Conservation (phyloP, 1,140 invertebrate species). For the Trinorchestia longiramus region DNA sequence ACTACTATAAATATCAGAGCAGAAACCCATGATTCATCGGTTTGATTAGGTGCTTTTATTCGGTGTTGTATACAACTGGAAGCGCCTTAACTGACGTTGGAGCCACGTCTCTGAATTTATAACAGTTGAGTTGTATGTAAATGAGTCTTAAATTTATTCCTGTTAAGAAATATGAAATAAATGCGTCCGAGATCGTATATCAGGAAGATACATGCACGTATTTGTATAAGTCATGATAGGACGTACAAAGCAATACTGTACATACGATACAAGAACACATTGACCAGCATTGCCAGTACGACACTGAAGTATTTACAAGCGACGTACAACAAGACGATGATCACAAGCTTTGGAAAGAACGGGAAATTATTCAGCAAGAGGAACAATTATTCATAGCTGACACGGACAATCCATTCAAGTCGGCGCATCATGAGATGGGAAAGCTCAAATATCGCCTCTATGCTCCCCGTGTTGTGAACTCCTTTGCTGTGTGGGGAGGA, state of each 20-base stretch:
- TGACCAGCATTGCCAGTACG: background rate
- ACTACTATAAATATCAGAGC: no score
- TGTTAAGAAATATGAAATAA: no score
- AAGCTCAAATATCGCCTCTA: background rate
- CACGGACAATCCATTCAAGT: background rate
- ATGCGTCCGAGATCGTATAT: no score
- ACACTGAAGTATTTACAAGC: background rate
- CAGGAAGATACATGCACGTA: no score
- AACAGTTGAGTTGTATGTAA: no score
- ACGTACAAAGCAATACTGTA: background rate
- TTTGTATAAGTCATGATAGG: background rate
- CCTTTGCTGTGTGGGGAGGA: background rate
- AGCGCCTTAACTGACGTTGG: no score
- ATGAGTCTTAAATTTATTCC: no score
- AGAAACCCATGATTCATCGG: no score
- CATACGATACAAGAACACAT: background rate
- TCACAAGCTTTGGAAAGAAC: background rate
- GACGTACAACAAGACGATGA: background rate
- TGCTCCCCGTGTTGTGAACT: background rate
- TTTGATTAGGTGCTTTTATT: no score
- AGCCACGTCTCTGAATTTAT: no score
- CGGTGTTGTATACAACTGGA: no score
- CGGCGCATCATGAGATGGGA: background rate
- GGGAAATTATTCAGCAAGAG: background rate
- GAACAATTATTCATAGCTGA: constrained; percentile 9